Conservation (phyloP, 2,888 invertebrate species). For the Microctonus aethiopoides region DNA sequence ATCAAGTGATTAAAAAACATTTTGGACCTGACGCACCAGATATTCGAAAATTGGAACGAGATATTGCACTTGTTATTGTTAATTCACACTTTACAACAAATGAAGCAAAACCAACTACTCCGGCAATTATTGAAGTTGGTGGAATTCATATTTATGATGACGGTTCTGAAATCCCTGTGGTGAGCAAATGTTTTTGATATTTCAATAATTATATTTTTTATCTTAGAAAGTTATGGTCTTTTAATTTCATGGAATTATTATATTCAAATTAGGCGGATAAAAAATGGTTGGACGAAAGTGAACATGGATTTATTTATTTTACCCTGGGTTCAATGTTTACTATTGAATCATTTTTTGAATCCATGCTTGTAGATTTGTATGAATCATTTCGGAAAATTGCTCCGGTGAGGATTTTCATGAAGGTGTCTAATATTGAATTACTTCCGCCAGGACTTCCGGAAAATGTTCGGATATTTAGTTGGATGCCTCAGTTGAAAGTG, state of each 20-base stretch:
- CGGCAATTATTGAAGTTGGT: slow-evolving; percentile 69
- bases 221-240: too few species aligned
- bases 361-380: slow-evolving; percentile 45
- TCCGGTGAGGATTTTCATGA: slow-evolving; percentile 52
- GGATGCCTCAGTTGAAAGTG: slow-evolving; percentile 54
- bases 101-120: slow-evolving; percentile 65
- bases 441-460: slow-evolving; percentile 49
- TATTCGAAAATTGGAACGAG: slow-evolving; percentile 56
- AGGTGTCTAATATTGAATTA: slow-evolving; percentile 37
- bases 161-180: slow-evolving; percentile 43
- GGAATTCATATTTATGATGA: slow-evolving; percentile 69
- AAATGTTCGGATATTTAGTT: slow-evolving; percentile 47
- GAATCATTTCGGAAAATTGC: slow-evolving; percentile 49
- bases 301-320: slow-evolving; percentile 54
- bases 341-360: slow-evolving; percentile 48
- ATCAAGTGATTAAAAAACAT: slow-evolving; percentile 46
- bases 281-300: slow-evolving; percentile 46
- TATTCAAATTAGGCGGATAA: not conserved
- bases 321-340: slow-evolving; percentile 54
- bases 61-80: slow-evolving; percentile 67
- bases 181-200: slow-evolving; percentile 32
- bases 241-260: not conserved
- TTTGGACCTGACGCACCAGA: slow-evolving; percentile 39
- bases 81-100: slow-evolving; percentile 69
- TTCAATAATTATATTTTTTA: too few species aligned